These are phyloP conservation scores for Crioceris asparagi DNA, from an alignment of 2,888 invertebrate genomes.

Conservation along the genomic window DNA sequence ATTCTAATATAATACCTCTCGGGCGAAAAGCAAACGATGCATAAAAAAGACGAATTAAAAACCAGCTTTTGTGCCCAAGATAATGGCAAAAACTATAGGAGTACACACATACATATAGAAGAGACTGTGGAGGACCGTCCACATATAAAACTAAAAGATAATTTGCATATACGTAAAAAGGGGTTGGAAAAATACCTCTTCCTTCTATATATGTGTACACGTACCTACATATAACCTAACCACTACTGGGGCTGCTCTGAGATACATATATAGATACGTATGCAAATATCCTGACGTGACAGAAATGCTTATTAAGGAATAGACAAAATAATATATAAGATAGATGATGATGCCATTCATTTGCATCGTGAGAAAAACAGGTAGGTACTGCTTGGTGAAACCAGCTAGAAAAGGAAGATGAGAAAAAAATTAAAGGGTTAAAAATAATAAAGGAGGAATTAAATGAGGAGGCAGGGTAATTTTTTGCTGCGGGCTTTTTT, in stretches of 20 bases:
- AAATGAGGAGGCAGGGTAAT: no score
- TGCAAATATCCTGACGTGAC: conserved; percentile 20
- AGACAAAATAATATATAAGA: conserved; percentile 24
- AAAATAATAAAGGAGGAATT: no score
- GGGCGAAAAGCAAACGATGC: conserved; percentile 14
- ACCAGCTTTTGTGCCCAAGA: conserved; percentile 21
- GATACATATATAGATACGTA: no score
- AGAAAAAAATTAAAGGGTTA: no score
- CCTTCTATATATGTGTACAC: no score
- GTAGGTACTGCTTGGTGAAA: conserved; percentile 15
- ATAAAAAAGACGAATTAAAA: conserved; percentile 25
- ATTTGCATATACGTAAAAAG: no score
- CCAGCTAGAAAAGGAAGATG: conserved; percentile 12
- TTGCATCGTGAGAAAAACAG: conserved; percentile 19
- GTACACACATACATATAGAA: conserved; percentile 10
- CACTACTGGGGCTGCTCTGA: no score
- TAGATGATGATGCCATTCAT: conserved; percentile 19
- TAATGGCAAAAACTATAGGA: conserved; percentile 21
- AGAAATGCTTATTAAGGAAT: conserved; percentile 25
- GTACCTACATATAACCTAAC: no score
- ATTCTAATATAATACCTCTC: no score
- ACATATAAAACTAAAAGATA: no score
- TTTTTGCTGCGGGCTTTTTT: no score
- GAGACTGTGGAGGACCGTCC: conserved; percentile 9
- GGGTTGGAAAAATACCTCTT: no score